Evolutionary conservation across 2,888 invertebrate species (phyloP), one percentile per base, ranked within the genome.

Genomic region (Hypselothyrea guttata): DNA sequence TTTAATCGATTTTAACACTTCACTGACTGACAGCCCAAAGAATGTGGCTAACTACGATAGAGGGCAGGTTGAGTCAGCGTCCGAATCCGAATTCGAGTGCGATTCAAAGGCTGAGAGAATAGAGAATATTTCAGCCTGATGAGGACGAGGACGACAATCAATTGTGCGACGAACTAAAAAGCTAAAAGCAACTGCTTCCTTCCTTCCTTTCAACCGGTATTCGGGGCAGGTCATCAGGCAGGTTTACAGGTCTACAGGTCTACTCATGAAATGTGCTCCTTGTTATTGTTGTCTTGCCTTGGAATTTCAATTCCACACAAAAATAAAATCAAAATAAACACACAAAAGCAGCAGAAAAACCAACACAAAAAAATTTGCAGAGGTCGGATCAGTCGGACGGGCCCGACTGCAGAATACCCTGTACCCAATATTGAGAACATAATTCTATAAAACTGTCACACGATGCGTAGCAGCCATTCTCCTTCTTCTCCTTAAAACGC

Each of bases 1-100:
- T 82, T 82, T 72, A 81, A 81, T 81, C 84, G 81, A 81, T 84
- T 81, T 81, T 82, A 82, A 81, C 83, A 83, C 81, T 85, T 83
- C 74, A 79, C 69, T 76, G 84, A 47, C 56, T 49, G 45, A 16
- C 45, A 34, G 34, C 15, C 12, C 12, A 7, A 7, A 12, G 12
- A 13, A 34, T 12, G 13, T 15, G 8, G 8, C 35, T 35, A 8
- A 16, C n/a, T 38, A n/a, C n/a, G 16, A 16, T n/a, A 15, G 16
- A 37, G 28, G 28, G 8, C 8, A 8, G 9, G 28, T 7, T 28
- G 28, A 7, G 22, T 22, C 7, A 7, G 28, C 9, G 7, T 8
- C n/a, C n/a, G 28, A 28, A 4, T 28, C 28, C 5, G 22, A 38
- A 18, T n/a, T 7, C n/a, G 16, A 18, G 22, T 22, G 3, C 5